A percentile compares a stretch with the other conserved stretches of the same genome.
Evolutionary conservation across 2,797 vertebrate species (phyloP).

Genomic region (Pelodytes ibericus): DNA sequence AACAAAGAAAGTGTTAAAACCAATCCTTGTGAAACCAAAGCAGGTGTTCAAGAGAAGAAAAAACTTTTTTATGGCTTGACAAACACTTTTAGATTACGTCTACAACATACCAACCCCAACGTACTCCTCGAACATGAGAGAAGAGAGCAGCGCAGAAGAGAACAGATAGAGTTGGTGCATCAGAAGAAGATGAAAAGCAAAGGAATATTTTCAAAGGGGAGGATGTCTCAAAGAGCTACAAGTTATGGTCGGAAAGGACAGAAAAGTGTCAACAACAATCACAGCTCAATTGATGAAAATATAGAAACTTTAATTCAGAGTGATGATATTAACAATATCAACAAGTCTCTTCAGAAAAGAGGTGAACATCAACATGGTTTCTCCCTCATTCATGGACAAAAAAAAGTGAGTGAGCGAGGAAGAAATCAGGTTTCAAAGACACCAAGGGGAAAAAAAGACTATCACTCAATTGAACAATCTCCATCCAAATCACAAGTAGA

Average conservation of each 20-base stretch:
- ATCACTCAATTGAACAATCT: not conserved
- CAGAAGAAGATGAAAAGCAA: slow-evolving; percentile 50
- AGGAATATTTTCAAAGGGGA: slow-evolving; percentile 56
- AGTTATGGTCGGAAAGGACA: slow-evolving; percentile 32
- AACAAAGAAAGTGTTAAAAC: not conserved
- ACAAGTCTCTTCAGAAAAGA: not conserved
- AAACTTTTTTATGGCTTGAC: slow-evolving; percentile 83
- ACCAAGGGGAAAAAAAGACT: not conserved
- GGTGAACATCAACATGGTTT: not conserved
- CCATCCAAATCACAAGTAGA: not conserved
- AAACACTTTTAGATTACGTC: slow-evolving; percentile 80
- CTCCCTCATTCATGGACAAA: not conserved
- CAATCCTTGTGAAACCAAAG: slow-evolving; percentile 30
- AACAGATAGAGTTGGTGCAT: slow-evolving; percentile 57
- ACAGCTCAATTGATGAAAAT: slow-evolving; percentile 64
- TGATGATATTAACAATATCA: not conserved
- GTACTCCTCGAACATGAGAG: slow-evolving; percentile 71
- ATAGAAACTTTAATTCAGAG: slow-evolving; percentile 66
- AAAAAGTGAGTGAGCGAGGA: not conserved
- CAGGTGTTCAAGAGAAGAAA: slow-evolving; percentile 60
- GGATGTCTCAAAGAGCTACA: slow-evolving; percentile 39
- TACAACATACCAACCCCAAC: slow-evolving; percentile 73
- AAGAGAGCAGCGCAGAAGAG: slow-evolving; percentile 66
- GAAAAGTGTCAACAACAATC: slow-evolving; percentile 50
- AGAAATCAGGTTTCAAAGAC: slow-evolving; percentile 7